phyloP scores from a whole-genome alignment of 1,140 invertebrate species.

The Bombus ignitus region DNA sequence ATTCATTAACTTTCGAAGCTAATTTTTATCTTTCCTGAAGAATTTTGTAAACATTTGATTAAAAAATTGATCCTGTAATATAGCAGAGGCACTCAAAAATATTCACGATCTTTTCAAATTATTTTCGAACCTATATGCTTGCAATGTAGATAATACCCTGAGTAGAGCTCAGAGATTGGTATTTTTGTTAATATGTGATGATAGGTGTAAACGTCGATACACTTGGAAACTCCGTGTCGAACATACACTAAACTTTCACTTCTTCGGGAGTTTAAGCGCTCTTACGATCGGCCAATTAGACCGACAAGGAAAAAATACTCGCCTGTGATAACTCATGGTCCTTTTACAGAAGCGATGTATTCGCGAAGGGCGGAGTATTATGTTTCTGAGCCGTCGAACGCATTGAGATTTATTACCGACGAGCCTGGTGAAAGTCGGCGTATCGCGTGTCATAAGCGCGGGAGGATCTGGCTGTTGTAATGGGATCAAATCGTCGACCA shows the following conservation, averaged over 20 bases:
- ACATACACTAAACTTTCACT: not conserved
- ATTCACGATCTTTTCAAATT: no score
- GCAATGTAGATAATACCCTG: no score
- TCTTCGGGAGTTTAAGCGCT: slow-evolving; percentile 28
- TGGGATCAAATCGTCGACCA: slow-evolving; percentile 27
- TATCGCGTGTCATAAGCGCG: slow-evolving; percentile 39
- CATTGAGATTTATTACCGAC: slow-evolving; percentile 54
- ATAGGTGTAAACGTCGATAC: no score
- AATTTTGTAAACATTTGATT: not conserved
- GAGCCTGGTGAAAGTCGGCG: slow-evolving; percentile 59
- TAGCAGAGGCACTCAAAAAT: no score
- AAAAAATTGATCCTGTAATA: not conserved
- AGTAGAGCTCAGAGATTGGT: not conserved
- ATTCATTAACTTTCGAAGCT: no score
- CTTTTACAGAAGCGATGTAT: not conserved
- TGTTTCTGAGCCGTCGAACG: slow-evolving; percentile 45
- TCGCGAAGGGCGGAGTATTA: slow-evolving; percentile 44
- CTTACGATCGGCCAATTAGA: slow-evolving; percentile 53
- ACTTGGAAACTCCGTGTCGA: not conserved
- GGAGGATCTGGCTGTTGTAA: slow-evolving; percentile 18
- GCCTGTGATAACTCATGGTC: slow-evolving; percentile 32
- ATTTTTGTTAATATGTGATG: not conserved
- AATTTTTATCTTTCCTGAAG: not conserved
- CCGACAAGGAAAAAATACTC: slow-evolving; percentile 30
- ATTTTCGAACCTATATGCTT: no score